A percentile compares a stretch with the other conserved stretches of the same genome.
Conservation (phyloP, 2,888 invertebrate genomes). For the Anaspis maculata region DNA sequence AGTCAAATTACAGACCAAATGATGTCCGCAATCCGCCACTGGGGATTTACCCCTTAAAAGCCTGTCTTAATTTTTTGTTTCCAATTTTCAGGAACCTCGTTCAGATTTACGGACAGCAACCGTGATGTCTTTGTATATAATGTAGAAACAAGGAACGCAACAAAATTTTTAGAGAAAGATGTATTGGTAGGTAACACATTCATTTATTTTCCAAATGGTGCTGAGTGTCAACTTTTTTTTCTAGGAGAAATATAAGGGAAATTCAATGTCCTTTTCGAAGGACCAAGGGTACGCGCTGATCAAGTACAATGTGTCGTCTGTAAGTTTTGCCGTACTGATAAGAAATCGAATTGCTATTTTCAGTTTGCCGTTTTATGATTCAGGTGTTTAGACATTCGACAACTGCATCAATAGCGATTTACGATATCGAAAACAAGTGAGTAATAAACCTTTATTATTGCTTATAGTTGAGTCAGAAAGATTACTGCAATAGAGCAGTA, state of each 20-base stretch:
- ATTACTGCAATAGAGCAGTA: too few relatives aligned
- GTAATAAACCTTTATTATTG: not conserved
- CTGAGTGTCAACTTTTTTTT: not conserved
- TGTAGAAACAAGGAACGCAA: too few relatives aligned
- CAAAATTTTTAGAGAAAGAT: slow-evolving; percentile 41
- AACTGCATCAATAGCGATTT: slow-evolving; percentile 54
- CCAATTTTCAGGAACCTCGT: too few relatives aligned
- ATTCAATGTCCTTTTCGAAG: slow-evolving; percentile 34
- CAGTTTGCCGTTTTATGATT: not conserved
- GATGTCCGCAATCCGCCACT: too few relatives aligned
- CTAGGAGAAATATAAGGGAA: slow-evolving; percentile 24
- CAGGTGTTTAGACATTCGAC: slow-evolving; percentile 61
- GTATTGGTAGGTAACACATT: slow-evolving; percentile 40
- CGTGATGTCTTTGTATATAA: too few relatives aligned
- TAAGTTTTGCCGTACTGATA: slow-evolving; percentile 19
- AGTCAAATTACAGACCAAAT: too few relatives aligned
- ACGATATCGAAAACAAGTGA: slow-evolving; percentile 44
- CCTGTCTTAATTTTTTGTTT: too few relatives aligned
- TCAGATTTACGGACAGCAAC: too few relatives aligned
- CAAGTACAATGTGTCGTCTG: slow-evolving; percentile 28
- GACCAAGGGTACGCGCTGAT: slow-evolving; percentile 28
- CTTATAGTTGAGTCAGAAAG: too few relatives aligned
- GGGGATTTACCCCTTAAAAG: too few relatives aligned
- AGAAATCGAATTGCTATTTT: not conserved
- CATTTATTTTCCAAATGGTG: slow-evolving; percentile 1